Evolutionary conservation across 2,113 vertebrate genomes (phyloP).

Genomic region (Orycteropus afer): DNA sequence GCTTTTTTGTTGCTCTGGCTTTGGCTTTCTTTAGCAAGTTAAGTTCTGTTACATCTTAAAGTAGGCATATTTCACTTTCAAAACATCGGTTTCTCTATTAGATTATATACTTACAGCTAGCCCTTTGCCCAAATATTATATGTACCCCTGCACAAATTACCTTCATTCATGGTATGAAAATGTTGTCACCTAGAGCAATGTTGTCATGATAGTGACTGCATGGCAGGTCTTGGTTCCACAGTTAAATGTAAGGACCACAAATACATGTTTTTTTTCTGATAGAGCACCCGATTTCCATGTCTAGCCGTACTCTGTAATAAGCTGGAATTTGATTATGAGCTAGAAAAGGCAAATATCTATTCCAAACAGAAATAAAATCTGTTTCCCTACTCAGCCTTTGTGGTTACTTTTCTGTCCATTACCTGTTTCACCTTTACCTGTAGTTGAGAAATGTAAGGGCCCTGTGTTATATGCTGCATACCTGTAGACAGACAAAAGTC

Average conservation of each 20-base stretch:
- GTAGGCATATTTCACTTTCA: conserved; percentile 55
- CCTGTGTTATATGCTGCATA: too few relatives aligned
- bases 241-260: conserved; percentile 24
- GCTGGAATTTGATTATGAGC: background rate
- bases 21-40: conserved; percentile 21
- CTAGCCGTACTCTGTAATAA: background rate
- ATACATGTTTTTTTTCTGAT: background rate
- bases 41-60: conserved; percentile 14
- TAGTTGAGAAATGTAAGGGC: background rate
- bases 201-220: background rate
- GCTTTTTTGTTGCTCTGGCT: background rate
- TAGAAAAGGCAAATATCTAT: conserved; percentile 29
- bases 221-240: background rate
- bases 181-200: background rate
- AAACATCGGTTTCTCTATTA: background rate
- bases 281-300: background rate
- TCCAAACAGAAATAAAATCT: background rate
- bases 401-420: background rate
- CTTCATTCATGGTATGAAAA: conserved; percentile 18
- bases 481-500: background rate
- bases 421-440: background rate
- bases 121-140: conserved; percentile 11
- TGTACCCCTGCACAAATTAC: background rate
- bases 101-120: background rate
- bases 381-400: background rate